These are phyloP conservation scores for Sesamia nonagrioides DNA, from an alignment of 1,140 invertebrate species.

Conservation along the genomic window DNA sequence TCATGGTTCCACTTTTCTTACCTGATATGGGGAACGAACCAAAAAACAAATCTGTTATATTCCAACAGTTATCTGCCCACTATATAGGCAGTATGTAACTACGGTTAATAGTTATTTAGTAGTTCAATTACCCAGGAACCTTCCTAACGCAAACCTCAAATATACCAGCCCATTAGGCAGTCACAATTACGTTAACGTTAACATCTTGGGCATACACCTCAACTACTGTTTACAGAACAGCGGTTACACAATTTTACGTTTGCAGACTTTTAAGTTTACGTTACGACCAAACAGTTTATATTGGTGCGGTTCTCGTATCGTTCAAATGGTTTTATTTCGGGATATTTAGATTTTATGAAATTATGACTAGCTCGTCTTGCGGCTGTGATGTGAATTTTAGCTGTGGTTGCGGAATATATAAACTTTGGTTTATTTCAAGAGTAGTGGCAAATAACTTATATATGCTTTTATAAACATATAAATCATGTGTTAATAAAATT, in stretches of 20 bases:
- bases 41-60: no score
- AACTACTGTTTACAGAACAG: constrained; percentile 26
- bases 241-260: constrained; percentile 37
- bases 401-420: constrained; percentile 5
- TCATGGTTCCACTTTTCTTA: no score
- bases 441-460: background rate
- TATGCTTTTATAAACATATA: background rate
- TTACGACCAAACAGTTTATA: constrained; percentile 31
- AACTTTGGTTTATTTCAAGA: constrained; percentile 21
- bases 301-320: background rate
- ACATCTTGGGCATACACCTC: constrained; percentile 21
- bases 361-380: constrained; percentile 9
- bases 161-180: constrained; percentile 16
- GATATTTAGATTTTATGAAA: constrained; percentile 22
- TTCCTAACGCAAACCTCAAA: constrained; percentile 26
- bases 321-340: constrained; percentile 22
- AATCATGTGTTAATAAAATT: no score
- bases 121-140: constrained; percentile 27
- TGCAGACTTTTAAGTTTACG: constrained; percentile 33
- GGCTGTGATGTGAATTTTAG: constrained; percentile 13
- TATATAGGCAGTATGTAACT: background rate
- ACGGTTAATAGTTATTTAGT: constrained; percentile 27
- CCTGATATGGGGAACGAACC: no score
- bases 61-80: background rate
- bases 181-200: constrained; percentile 34